These are phyloP conservation scores for Festucalex cinctus DNA, from an alignment of 2,113 vertebrate genomes.

Conservation along the genomic window DNA sequence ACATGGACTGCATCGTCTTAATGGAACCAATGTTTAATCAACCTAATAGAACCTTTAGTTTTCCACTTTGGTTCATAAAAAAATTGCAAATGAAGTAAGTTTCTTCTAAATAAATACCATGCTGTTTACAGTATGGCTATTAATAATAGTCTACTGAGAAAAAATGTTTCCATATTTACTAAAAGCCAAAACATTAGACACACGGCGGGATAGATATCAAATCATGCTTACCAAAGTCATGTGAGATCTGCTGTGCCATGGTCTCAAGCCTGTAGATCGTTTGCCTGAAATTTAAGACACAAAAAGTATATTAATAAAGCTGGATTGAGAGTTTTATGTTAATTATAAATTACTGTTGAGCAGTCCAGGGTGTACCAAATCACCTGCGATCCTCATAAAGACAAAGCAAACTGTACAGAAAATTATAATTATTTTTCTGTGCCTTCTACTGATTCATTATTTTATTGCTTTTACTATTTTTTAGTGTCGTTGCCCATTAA, in stretches of 20 bases:
- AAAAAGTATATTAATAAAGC: constrained; percentile 2
- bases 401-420: neutral
- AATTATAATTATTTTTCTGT: too few species aligned
- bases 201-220: neutral
- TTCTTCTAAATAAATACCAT: neutral
- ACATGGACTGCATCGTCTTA: neutral
- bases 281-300: constrained; percentile 77
- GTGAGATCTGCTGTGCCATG: constrained; percentile 75
- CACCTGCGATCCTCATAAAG: neutral
- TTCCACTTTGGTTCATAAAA: neutral
- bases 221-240: constrained; percentile 89
- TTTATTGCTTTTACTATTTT: too few species aligned
- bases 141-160: neutral
- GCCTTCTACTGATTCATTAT: too few species aligned
- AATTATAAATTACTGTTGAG: neutral
- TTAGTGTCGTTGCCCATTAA: too few species aligned
- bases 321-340: neutral
- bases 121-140: neutral
- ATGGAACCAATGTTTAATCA: neutral
- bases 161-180: neutral
- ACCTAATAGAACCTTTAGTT: neutral
- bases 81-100: neutral
- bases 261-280: constrained; percentile 81
- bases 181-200: neutral
- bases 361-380: neutral